Evolutionary conservation across 1,140 invertebrate genomes (phyloP), one percentile per base, ranked within the genome.

Genomic region (Stratiolaelaps scimitus): DNA sequence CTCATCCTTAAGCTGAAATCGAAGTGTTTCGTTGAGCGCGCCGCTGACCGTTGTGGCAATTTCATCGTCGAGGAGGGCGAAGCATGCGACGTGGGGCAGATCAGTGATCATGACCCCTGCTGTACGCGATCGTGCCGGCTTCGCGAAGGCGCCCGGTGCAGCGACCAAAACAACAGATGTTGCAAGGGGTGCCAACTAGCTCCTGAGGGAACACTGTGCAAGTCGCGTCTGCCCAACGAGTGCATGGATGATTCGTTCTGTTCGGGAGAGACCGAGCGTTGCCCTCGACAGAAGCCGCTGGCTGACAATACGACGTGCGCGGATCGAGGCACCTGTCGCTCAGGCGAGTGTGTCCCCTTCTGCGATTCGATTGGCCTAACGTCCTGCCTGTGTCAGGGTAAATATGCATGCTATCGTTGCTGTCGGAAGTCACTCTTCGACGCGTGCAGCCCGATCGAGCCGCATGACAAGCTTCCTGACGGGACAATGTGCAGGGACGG

Each of bases 51-150:
- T 5, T 60, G 53, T 26, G 53, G 53, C 2, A 60, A 60, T 23
- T 60, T 60, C 53, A 60, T 60, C 53, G 23, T 60, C 53, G 53
- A 60, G 17, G 53, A 60, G 15, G 53, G 34, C 2, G 53, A 60
- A 23, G 53, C 17, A 34, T 60, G 53, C 53, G 53, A 60, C 53
- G 34, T 60, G 26, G 53, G 53, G 26, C 53, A 15, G 2, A 60
- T 60, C 53, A 60, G 26, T 15, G 53, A 60, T 23, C 17, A 60
- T 23, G 53, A 60, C 34, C 53, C 53, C 1, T 60, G 53, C 23
- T 60, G 53, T 23, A 29, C 53, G 53, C 26, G 34, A 10, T 60
- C 53, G 1, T 60, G 53, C 23, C 26, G 34, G 34, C 10, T 60
- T 1, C 26, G 53, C 26, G 15, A n/a, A 2, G 10, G 10, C 23